Percentiles rank a stretch among this genome's conserved stretches.
These are phyloP conservation scores for Cheilosia grossa DNA, from an alignment of 2,888 invertebrate species.

Conservation along the genomic window DNA sequence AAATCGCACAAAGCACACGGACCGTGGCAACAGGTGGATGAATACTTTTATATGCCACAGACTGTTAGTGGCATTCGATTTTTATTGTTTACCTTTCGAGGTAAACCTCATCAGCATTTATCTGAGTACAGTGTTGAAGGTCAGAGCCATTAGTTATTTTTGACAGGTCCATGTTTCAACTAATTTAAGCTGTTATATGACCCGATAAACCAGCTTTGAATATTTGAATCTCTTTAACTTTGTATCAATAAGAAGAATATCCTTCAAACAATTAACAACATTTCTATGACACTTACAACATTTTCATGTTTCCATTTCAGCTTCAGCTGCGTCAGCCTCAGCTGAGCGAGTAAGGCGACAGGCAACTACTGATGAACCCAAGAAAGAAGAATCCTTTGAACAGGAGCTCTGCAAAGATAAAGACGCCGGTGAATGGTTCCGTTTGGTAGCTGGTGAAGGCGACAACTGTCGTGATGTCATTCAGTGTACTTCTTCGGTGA, in stretches of 20 bases:
- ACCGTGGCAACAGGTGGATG: slow-evolving; percentile 47
- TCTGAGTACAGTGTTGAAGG: not conserved
- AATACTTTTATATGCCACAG: slow-evolving; percentile 34
- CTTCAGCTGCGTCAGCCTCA: slow-evolving; percentile 80
- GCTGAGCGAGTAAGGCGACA: slow-evolving; percentile 87
- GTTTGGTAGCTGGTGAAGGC: slow-evolving; percentile 93
- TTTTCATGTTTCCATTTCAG: slow-evolving; percentile 75
- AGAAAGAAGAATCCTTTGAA: slow-evolving; percentile 95
- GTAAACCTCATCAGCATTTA: not conserved
- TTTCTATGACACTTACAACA: not conserved
- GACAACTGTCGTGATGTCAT: slow-evolving; percentile 97
- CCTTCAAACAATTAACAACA: too few relatives aligned
- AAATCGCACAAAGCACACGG: slow-evolving; percentile 1
- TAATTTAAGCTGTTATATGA: not conserved
- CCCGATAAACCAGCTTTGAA: too few relatives aligned
- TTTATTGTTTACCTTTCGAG: slow-evolving; percentile 25
- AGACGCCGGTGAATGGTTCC: slow-evolving; percentile 97
- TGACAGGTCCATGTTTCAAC: too few relatives aligned
- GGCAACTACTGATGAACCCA: slow-evolving; percentile 89
- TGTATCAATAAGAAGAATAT: too few relatives aligned
- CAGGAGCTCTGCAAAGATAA: slow-evolving; percentile 96
- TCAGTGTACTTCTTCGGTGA: slow-evolving; percentile 96
- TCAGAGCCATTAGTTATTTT: not conserved
- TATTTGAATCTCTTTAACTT: too few relatives aligned
- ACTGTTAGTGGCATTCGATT: slow-evolving; percentile 19